Evolutionary conservation across 1,140 invertebrate species (phyloP), one percentile per base, ranked within the genome.

Genomic region (Euschistus heros): DNA sequence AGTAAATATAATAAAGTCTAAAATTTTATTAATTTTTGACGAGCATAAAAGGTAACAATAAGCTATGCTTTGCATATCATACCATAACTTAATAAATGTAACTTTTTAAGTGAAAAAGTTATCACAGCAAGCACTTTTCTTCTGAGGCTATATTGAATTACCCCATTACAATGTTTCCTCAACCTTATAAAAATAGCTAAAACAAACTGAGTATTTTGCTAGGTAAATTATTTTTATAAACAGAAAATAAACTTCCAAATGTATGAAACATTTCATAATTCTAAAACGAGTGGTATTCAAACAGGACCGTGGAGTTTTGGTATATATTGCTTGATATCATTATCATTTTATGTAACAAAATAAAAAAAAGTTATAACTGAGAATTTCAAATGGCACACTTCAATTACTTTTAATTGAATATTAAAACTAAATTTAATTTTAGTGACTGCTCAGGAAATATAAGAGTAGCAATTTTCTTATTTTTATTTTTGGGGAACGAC

Each of bases 21-120:
- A 20, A 57, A 22, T 57, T 57, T 57, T 10, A 24, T 27, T 22
- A 5, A 26, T 57, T 17, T 57, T 57, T 57, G 22, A 57, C 54
- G 24, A 57, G 54, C 54, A 57, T 2, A 57, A 57, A 27, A 27
- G 54, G 54, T 57, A 57, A 57, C 54, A 27, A 57, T 15, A 27
- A 57, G 24, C 24, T 24, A 24, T 57, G 3, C 33, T 10, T 37
- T 37, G 13, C 5, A 37, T 37, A 37, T 37, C 33, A 37, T 37
- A 37, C 3, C 33, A 37, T 37, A 37, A 52, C 42, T 10, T 10
- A 10, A 26, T 27, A 57, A 24, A 57, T 24, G 2, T 57, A 57
- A 57, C 7, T 57, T 26, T 15, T 24, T 26, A 57, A 27, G 24
- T 24, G 24, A 26, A 6, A 57, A 24, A 2, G n/a, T 26, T 57